Conservation (phyloP, 1,140 invertebrate species). For the Manduca sexta region DNA sequence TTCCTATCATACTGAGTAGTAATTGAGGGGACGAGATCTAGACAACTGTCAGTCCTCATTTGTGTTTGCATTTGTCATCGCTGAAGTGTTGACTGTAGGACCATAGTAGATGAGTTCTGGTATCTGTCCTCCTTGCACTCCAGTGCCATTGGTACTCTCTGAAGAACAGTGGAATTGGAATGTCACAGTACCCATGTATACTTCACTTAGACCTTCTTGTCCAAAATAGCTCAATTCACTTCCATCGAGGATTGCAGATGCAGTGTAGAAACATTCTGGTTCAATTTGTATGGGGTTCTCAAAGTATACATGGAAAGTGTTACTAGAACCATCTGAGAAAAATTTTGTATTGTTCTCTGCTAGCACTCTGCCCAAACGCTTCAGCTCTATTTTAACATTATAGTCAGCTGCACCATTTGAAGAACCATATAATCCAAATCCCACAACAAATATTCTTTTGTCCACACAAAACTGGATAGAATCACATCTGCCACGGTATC, state of each 20-base stretch:
- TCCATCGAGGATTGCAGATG: constrained; percentile 91
- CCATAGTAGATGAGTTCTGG: constrained; percentile 95
- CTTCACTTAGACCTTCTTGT: constrained; percentile 95
- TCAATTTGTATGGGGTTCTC: constrained; percentile 94
- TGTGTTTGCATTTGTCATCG: constrained; percentile 38
- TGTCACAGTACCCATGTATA: constrained; percentile 89
- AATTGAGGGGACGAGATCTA: constrained; percentile 36
- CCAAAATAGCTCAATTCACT: constrained; percentile 95
- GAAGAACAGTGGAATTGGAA: constrained; percentile 96
- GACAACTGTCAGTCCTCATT: constrained; percentile 62
- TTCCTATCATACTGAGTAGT: constrained; percentile 41
- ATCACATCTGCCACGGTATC: constrained; percentile 92
- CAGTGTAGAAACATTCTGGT: constrained; percentile 92
- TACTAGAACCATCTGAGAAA: constrained; percentile 94
- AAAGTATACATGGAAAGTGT: constrained; percentile 95
- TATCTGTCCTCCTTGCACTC: constrained; percentile 95
- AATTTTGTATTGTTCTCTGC: constrained; percentile 94
- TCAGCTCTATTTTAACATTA: constrained; percentile 92
- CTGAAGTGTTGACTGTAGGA: constrained; percentile 73
- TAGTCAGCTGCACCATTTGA: constrained; percentile 94
- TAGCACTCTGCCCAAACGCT: constrained; percentile 86
- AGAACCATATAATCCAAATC: constrained; percentile 93
- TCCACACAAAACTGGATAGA: constrained; percentile 96
- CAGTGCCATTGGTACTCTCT: constrained; percentile 95
- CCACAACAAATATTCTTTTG: constrained; percentile 92